Evolutionary conservation across 2,797 vertebrate species (phyloP).

Genomic region (Myotis daubentonii): DNA sequence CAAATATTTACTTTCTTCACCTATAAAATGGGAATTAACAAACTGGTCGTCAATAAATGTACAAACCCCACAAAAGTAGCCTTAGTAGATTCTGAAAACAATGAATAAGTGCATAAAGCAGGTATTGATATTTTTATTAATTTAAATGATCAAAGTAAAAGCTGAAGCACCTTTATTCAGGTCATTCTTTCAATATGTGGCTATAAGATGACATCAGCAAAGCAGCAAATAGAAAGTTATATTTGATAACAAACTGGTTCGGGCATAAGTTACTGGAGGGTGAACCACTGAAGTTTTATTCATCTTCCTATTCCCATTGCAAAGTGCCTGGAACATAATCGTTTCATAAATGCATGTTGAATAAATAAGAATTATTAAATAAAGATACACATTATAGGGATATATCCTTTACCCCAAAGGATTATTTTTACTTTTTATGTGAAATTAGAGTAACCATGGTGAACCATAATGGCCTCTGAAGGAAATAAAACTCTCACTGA

Average conservation of each 20-base stretch:
- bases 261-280: not conserved
- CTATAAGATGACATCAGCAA: not conserved
- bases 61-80: constrained; percentile 18
- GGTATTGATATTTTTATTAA: constrained; percentile 36
- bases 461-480: constrained; percentile 1
- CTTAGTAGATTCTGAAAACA: constrained; percentile 26
- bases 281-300: not conserved
- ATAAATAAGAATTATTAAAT: constrained; percentile 3
- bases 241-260: not conserved
- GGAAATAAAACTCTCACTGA: constrained; percentile 55
- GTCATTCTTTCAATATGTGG: not conserved
- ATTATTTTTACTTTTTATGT: constrained; percentile 44
- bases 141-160: constrained; percentile 31
- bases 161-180: not conserved
- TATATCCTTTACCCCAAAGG: constrained; percentile 14
- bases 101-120: not conserved
- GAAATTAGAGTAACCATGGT: constrained; percentile 27
- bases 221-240: not conserved
- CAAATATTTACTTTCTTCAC: constrained; percentile 46
- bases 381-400: not conserved
- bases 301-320: not conserved
- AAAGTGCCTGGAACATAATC: not conserved
- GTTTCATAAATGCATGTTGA: not conserved
- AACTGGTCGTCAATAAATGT: not conserved
- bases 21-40: constrained; percentile 21